Evolutionary conservation across 2,113 vertebrate genomes (phyloP).

Genomic region (Halichoerus grypus): DNA sequence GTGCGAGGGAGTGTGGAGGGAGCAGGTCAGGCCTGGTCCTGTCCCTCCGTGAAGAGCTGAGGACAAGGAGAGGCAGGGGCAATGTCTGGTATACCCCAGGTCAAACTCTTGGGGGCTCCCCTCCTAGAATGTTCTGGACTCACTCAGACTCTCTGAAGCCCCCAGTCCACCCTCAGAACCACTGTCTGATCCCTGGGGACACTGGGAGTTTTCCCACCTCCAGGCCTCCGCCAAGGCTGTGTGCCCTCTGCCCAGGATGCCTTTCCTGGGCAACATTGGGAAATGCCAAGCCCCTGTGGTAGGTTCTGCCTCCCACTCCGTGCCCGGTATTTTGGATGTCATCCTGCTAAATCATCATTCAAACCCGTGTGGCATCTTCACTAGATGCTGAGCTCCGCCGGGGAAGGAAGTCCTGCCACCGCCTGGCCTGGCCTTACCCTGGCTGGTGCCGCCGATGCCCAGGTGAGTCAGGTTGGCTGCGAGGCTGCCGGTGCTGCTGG

Average conservation of each 20-base stretch:
- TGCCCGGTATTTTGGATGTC: neutral
- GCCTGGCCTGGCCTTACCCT: slow-evolving; percentile 87
- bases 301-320: neutral
- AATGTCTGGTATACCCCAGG: neutral
- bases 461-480: slow-evolving; percentile 96
- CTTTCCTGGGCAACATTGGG: neutral
- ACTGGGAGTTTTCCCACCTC: neutral
- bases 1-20: rapidly evolving
- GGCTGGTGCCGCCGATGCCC: slow-evolving; percentile 92
- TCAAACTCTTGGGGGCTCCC: neutral
- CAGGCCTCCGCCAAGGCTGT: too few relatives aligned
- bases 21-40: neutral
- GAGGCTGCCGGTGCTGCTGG: slow-evolving; percentile 94
- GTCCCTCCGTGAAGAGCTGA: rapidly evolving
- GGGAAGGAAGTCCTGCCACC: rapidly evolving
- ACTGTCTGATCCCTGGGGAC: neutral
- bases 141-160: neutral
- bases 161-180: too few relatives aligned
- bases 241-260: neutral
- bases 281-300: neutral
- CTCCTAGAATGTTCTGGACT: neutral
- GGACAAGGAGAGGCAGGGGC: too few relatives aligned
- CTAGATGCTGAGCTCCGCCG: neutral
- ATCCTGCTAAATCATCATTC: neutral
- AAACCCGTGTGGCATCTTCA: rapidly evolving